Evolutionary conservation across 92 coral and sea anemone species (phyloP), one percentile per base, ranked within the genome.

Genomic region (Porites rus): DNA sequence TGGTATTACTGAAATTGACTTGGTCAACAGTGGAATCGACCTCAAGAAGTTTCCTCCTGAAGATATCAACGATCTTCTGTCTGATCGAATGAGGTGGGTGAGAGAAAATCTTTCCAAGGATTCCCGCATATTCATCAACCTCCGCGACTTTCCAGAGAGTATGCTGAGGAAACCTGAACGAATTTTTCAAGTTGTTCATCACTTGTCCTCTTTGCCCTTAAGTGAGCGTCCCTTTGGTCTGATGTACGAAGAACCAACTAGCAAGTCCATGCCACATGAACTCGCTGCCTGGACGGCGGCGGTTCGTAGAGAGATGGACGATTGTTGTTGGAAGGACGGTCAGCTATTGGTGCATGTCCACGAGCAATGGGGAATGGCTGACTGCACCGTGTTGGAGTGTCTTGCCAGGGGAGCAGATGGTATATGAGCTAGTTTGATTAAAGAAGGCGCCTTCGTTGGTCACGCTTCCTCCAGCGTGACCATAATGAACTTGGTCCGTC

Each of bases 361-460:
- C 20, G 77, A 88, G 84, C 77, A 78, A 69, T 89, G 92, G 92
- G 92, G 89, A 20, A 61, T 89, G 18, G 89, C 73, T 18, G 69
- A 80, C 80, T 68, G 73, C 63, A 74, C 83, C n/a, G 90, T 79
- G 51, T 46, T 90, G 51, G 93, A 85, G 24, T 75, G 82, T 77
- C 78, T 89, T 9, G 24, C 80, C 28, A 63, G 72, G 17, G 92
- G 92, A 6, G 92, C 92, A 1, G 79, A 71, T 46, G 92, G 92
- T 22, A 76, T 89, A 24, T 89, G 92, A 88, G 92, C 92, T 66
- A 84, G 92, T 50, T 88, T 89, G 71, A 76, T 83, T 72, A 88
- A 84, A 65, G 92, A 89, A 72, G 92, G 92, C 14, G 89, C 92
- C 1, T 65, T 89, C 61, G 77, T 89, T 78, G 92, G 92, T 21